These are phyloP conservation scores for Heliconius aoede DNA, from an alignment of 2,888 invertebrate species.

Conservation along the genomic window DNA sequence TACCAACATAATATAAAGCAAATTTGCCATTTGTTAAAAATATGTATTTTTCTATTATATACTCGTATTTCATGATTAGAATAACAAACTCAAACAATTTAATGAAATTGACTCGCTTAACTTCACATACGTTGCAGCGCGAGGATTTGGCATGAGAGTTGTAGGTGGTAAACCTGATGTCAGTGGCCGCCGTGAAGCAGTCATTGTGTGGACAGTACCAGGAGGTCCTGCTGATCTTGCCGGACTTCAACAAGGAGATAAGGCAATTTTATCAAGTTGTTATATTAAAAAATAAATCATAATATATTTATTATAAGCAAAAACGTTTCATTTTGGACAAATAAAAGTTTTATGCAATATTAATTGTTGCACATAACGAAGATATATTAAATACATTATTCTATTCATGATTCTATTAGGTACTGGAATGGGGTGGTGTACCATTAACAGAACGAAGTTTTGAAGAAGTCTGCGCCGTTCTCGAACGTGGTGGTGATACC, in stretches of 20 bases:
- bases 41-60: background rate
- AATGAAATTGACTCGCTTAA: background rate
- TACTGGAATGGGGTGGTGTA: conserved; percentile 96
- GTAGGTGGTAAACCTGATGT: conserved; percentile 95
- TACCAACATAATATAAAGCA: background rate
- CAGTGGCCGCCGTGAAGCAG: conserved; percentile 94
- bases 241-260: conserved; percentile 94
- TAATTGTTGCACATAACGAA: no score
- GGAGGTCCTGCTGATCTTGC: conserved; percentile 96
- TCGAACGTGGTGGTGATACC: conserved; percentile 93
- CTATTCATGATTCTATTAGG: conserved; percentile 71
- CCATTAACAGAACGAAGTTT: conserved; percentile 95
- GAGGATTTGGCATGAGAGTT: conserved; percentile 97
- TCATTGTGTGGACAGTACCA: conserved; percentile 95
- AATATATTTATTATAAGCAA: no score
- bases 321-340: no score
- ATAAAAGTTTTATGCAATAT: no score
- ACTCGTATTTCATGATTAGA: background rate
- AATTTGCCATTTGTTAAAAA: background rate
- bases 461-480: conserved; percentile 95
- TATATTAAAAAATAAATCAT: background rate
- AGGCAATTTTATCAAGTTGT: conserved; percentile 77
- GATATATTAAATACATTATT: background rate
- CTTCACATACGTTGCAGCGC: conserved; percentile 83
- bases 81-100: background rate